phyloP scores from a whole-genome alignment of 2,113 vertebrate species.

The Halichoeres trimaculatus region DNA sequence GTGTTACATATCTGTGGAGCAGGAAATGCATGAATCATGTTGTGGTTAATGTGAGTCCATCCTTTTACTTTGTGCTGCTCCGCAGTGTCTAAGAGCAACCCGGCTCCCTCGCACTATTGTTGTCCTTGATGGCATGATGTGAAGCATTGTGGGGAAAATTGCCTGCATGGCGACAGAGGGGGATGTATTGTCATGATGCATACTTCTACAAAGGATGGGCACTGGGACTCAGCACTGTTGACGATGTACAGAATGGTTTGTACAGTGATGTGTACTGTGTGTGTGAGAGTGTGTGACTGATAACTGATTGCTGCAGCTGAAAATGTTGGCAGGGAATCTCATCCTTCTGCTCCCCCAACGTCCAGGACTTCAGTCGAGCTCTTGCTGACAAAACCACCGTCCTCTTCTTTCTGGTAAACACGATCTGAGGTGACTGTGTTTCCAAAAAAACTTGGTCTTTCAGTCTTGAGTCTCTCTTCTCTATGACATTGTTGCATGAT shows the following conservation, averaged over 20 bases:
- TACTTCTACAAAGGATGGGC: slow-evolving; percentile 57
- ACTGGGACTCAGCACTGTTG: slow-evolving; percentile 60
- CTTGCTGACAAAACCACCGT: slow-evolving; percentile 17
- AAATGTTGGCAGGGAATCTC: slow-evolving; percentile 22
- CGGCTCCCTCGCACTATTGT: slow-evolving; percentile 40
- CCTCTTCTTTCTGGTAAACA: slow-evolving; percentile 28
- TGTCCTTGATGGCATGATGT: slow-evolving; percentile 55
- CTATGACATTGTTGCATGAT: too few species aligned
- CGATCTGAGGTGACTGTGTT: slow-evolving; percentile 1
- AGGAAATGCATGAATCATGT: slow-evolving; percentile 19
- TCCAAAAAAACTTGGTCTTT: slow-evolving; percentile 9
- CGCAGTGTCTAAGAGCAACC: slow-evolving; percentile 28
- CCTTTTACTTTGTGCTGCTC: slow-evolving; percentile 1
- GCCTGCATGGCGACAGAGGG: slow-evolving; percentile 38
- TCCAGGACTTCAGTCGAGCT: slow-evolving; percentile 22
- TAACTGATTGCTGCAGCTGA: slow-evolving; percentile 19
- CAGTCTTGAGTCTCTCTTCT: too few species aligned
- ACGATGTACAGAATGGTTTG: slow-evolving; percentile 45
- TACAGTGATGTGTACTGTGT: slow-evolving; percentile 6
- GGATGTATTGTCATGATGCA: slow-evolving; percentile 40
- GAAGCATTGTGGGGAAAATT: slow-evolving; percentile 67
- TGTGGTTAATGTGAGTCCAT: slow-evolving; percentile 20
- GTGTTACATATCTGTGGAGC: slow-evolving; percentile 11
- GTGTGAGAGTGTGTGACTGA: slow-evolving; percentile 36
- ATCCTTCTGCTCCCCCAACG: neutral